phyloP scores from a whole-genome alignment of 2,113 vertebrate species.

The Maccullochella peelii region DNA sequence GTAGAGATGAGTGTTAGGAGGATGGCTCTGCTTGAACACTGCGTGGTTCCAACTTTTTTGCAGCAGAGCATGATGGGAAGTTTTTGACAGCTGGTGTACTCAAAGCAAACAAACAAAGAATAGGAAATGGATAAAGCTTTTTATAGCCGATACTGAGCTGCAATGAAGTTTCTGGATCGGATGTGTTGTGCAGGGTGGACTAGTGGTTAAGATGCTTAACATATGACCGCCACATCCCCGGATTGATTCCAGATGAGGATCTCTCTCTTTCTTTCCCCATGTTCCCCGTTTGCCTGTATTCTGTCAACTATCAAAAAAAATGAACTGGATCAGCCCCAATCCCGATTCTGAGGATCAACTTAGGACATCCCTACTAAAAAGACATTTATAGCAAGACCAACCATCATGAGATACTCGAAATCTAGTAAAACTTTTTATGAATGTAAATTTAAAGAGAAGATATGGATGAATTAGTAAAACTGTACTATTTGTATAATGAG shows the following conservation, averaged over 20 bases:
- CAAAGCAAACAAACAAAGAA: constrained; percentile 1
- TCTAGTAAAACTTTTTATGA: too few relatives aligned
- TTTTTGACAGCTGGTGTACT: constrained; percentile 6
- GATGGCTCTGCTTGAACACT: background rate
- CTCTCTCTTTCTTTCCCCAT: background rate
- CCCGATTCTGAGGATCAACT: background rate
- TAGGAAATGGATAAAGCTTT: background rate
- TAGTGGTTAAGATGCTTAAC: background rate
- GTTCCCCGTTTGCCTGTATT: background rate
- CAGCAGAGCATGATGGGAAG: background rate
- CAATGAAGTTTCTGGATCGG: background rate
- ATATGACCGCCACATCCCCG: background rate
- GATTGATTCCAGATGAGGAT: background rate
- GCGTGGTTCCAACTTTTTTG: background rate
- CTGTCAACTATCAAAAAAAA: background rate
- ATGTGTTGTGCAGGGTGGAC: background rate
- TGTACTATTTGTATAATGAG: background rate
- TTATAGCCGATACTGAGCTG: background rate
- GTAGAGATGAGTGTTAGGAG: constrained; percentile 2
- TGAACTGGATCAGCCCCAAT: background rate
- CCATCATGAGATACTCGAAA: too few relatives aligned
- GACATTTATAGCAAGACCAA: background rate
- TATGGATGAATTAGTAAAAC: too few relatives aligned
- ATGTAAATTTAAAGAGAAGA: too few relatives aligned
- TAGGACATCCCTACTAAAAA: background rate